phyloP scores from a whole-genome alignment of 2,113 vertebrate genomes.

The Nothobranchius kuhntae region DNA sequence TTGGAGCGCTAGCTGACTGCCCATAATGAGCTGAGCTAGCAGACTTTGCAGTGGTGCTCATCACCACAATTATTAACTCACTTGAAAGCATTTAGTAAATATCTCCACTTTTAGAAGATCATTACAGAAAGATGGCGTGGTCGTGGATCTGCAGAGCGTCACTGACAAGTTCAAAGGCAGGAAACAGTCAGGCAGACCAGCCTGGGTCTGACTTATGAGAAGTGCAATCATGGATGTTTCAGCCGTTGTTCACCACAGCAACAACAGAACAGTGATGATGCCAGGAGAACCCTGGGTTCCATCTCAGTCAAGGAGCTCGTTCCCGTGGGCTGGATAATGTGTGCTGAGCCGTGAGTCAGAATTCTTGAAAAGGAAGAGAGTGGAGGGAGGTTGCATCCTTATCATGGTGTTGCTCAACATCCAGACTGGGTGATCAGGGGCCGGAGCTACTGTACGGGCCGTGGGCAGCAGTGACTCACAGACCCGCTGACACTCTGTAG shows the following conservation, averaged over 20 bases:
- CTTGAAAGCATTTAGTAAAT: conserved; percentile 45
- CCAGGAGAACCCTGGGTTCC: conserved; percentile 27
- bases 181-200: neutral
- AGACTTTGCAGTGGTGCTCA: conserved; percentile 60
- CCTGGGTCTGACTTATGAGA: neutral
- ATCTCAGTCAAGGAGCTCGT: conserved; percentile 43
- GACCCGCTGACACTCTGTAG: conserved; percentile 53
- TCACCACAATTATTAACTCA: conserved; percentile 58
- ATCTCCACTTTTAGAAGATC: conserved; percentile 41
- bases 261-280: conserved; percentile 20
- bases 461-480: conserved; percentile 60
- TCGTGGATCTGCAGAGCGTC: neutral
- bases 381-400: conserved; percentile 67
- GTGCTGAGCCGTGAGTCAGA: conserved; percentile 68
- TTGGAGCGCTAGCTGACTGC: conserved; percentile 51
- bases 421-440: conserved; percentile 59
- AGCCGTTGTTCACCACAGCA: conserved; percentile 15
- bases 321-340: conserved; percentile 62
- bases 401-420: conserved; percentile 68
- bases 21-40: conserved; percentile 61
- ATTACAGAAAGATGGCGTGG: conserved; percentile 22
- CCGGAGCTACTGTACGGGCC: conserved; percentile 45
- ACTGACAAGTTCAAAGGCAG: neutral
- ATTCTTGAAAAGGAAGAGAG: conserved; percentile 71
- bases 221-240: conserved; percentile 1